Base-by-base conservation (phyloP, 2,888 invertebrate species). In the Protodeltote pygarga region DNA sequence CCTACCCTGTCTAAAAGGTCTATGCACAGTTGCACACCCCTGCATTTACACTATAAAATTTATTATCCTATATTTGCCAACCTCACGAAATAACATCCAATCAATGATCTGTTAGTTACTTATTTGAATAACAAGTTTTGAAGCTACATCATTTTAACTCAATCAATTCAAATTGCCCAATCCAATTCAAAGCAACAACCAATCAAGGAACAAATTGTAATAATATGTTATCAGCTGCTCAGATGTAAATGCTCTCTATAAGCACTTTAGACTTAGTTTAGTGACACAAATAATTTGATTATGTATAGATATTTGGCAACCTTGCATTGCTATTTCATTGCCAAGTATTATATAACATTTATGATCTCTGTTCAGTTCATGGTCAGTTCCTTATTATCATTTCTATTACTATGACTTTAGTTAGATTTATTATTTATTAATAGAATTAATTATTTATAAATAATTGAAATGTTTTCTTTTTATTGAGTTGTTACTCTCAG, bases 261-360 rank as follows among this genome's bases (percentile, higher is more conserved):
- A 46, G 17, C 3, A 21, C 4, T n/a, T n/a, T n/a, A n/a, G n/a
- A 19, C 3, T 25, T 45, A 51, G 31, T 11, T 24, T 23, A 34
- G 32, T 41, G 25, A 47, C 38, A 53, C 38, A 27, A 29, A 48
- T 39, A 28, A 44, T 49, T 37, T 48, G 27, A 39, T 39, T 53
- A 39, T 20, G 9, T 27, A 32, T 9, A 5, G 25, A 29, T 29
- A 27, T 44, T 42, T 53, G 63, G 60, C 60, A 64, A 51, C 34
- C 44, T 39, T 55, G 23, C 28, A 51, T 38, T 48, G 35, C 35
- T 37, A 46, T 48, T 53, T 51, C 28, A 51, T 58, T 51, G 59
- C 50, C 48, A 53, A 59, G 34, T 58, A 10, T 62, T 60, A 45
- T 38, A 44, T 54, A 66, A 64, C 25, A 9, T 11, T 5, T 19